Conservation (phyloP, 2,797 vertebrate genomes). For the Pseudopleuronectes americanus region DNA sequence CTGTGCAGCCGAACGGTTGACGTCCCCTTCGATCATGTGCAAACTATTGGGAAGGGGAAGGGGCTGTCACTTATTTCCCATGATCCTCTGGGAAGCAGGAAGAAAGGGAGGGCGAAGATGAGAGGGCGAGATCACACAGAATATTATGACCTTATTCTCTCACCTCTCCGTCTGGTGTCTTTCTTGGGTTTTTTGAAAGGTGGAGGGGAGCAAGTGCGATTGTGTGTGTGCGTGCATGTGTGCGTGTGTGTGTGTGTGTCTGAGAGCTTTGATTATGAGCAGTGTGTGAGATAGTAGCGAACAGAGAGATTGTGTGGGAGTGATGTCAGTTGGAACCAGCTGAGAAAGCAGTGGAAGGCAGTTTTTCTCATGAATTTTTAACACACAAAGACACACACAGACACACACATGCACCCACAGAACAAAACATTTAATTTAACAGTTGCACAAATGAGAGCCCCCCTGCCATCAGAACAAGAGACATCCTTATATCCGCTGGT, state of each 20-base stretch:
- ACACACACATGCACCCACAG: conserved; percentile 49
- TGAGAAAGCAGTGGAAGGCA: conserved; percentile 40
- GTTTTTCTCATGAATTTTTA: conserved; percentile 73
- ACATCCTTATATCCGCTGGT: conserved; percentile 30
- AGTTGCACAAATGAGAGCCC: conserved; percentile 53
- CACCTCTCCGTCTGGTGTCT: conserved; percentile 31
- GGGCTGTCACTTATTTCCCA: conserved; percentile 75
- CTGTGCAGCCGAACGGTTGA: conserved; percentile 59
- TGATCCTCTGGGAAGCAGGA: conserved; percentile 64
- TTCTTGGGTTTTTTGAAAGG: conserved; percentile 49
- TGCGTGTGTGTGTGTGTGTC: neutral
- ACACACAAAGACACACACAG: conserved; percentile 43
- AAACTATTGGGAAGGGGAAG: conserved; percentile 74
- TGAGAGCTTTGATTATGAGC: conserved; percentile 50
- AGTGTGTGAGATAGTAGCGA: conserved; percentile 45
- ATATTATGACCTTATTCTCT: conserved; percentile 69
- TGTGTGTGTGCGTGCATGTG: neutral
- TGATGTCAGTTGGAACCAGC: conserved; percentile 56
- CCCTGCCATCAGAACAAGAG: conserved; percentile 36
- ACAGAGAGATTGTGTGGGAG: conserved; percentile 62
- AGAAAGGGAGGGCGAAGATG: conserved; percentile 48
- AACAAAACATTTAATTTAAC: conserved; percentile 62
- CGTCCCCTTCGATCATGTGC: conserved; percentile 79
- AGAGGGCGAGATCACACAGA: conserved; percentile 66
- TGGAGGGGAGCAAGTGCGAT: conserved; percentile 13